Percentiles rank a stretch among this genome's conserved stretches.
Conservation (phyloP, 2,888 invertebrate species). For the Plagiodera versicolora region DNA sequence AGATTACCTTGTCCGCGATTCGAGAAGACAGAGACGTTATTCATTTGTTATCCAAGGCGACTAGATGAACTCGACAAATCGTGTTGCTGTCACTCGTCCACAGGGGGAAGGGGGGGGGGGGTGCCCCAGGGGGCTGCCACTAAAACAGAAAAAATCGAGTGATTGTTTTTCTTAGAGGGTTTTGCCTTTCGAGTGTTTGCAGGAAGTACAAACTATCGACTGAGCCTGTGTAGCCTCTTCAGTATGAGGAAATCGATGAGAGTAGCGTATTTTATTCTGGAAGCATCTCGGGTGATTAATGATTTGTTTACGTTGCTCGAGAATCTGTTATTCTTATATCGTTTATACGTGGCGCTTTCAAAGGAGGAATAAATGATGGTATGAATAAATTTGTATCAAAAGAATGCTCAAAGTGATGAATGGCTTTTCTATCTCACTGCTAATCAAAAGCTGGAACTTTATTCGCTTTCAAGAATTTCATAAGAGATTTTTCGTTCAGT, state of each 20-base stretch:
- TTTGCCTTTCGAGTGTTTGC: too few relatives aligned
- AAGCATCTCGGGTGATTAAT: not conserved
- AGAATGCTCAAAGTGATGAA: constrained; percentile 26
- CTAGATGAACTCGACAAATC: constrained; percentile 21
- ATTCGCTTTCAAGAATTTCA: too few relatives aligned
- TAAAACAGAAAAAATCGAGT: too few relatives aligned
- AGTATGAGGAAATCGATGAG: too few relatives aligned
- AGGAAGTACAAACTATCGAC: too few relatives aligned
- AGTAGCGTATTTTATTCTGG: not conserved
- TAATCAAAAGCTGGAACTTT: constrained; percentile 16
- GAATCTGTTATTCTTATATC: not conserved
- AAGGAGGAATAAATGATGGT: constrained; percentile 27
- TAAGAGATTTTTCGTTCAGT: not conserved
- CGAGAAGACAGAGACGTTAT: constrained; percentile 14
- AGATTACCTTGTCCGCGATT: constrained; percentile 21
- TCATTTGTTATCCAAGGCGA: constrained; percentile 20
- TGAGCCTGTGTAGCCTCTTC: too few relatives aligned
- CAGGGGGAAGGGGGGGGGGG: too few relatives aligned
- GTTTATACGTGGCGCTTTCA: constrained; percentile 18
- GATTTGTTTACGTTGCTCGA: not conserved
- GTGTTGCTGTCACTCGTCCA: not conserved
- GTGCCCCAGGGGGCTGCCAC: too few relatives aligned
- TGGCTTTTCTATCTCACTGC: constrained; percentile 17
- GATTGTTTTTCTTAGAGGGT: too few relatives aligned
- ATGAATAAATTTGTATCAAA: constrained; percentile 31